Conservation (phyloP, 2,888 invertebrate genomes). For the Lutraria lutraria region DNA sequence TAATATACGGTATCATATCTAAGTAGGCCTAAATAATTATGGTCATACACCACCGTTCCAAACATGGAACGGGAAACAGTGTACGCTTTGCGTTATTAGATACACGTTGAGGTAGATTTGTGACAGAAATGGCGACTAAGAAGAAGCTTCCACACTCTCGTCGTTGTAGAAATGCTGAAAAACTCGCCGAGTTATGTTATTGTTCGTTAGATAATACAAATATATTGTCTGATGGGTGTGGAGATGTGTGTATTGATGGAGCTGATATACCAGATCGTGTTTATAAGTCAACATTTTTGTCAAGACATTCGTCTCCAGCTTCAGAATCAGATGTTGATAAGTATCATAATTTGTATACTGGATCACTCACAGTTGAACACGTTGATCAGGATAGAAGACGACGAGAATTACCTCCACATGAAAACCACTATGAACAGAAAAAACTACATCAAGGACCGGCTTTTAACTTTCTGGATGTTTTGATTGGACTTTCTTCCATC, state of each 20-base stretch:
- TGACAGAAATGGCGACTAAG: constrained; percentile 65
- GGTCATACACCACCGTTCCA: no score
- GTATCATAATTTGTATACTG: background rate
- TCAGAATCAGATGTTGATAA: background rate
- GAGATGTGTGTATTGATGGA: background rate
- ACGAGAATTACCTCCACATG: constrained; percentile 42
- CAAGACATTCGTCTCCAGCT: background rate
- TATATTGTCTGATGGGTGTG: background rate
- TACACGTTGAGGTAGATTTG: constrained; percentile 24
- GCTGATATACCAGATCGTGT: constrained; percentile 51
- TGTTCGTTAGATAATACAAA: constrained; percentile 45
- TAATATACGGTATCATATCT: no score
- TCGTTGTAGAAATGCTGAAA: constrained; percentile 53
- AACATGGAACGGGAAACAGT: no score
- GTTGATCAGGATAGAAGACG: background rate
- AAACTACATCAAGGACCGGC: constrained; percentile 42
- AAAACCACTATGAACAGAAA: background rate
- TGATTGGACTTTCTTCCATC: constrained; percentile 76
- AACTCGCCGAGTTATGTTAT: constrained; percentile 42
- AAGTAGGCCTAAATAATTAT: no score
- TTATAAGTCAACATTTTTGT: background rate
- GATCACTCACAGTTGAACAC: constrained; percentile 9
- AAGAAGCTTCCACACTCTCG: constrained; percentile 66
- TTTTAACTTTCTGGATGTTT: constrained; percentile 74
- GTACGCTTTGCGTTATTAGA: constrained; percentile 9